phyloP scores from a whole-genome alignment of 2,888 invertebrate species.

The Harpalus rubripes region DNA sequence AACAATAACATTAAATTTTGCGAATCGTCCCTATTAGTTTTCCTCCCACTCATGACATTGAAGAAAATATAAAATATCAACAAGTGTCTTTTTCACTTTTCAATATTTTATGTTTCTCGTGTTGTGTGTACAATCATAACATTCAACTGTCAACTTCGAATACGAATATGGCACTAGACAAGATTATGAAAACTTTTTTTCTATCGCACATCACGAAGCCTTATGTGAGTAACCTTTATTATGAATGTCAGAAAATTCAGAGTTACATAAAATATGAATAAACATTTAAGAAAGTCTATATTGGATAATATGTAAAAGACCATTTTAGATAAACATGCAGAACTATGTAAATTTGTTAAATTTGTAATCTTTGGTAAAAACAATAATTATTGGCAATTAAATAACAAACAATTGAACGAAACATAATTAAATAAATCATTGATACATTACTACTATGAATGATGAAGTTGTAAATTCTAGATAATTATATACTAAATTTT shows the following conservation, averaged over 20 bases:
- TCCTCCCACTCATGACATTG: conserved; percentile 43
- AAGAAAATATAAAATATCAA: conserved; percentile 45
- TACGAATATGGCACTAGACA: conserved; percentile 2
- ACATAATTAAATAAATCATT: no score
- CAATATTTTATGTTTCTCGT: neutral
- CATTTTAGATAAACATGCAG: neutral
- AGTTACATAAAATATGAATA: conserved; percentile 10
- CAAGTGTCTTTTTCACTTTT: conserved; percentile 35
- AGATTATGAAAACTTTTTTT: conserved; percentile 9
- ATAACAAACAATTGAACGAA: no score
- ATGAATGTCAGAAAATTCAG: conserved; percentile 17
- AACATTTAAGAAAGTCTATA: neutral
- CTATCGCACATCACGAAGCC: neutral
- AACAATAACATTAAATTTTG: neutral
- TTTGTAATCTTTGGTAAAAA: no score
- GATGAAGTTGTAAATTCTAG: conserved; percentile 32
- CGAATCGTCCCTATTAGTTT: neutral
- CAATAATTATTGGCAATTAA: no score
- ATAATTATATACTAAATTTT: conserved; percentile 48
- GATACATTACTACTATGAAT: neutral
- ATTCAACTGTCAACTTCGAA: neutral
- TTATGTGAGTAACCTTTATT: conserved; percentile 13
- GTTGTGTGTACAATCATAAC: neutral
- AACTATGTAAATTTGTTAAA: no score
- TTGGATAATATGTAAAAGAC: conserved; percentile 8